phyloP scores from a whole-genome alignment of 92 coral and sea anemone genomes.

The Isaurus tuberculatus region DNA sequence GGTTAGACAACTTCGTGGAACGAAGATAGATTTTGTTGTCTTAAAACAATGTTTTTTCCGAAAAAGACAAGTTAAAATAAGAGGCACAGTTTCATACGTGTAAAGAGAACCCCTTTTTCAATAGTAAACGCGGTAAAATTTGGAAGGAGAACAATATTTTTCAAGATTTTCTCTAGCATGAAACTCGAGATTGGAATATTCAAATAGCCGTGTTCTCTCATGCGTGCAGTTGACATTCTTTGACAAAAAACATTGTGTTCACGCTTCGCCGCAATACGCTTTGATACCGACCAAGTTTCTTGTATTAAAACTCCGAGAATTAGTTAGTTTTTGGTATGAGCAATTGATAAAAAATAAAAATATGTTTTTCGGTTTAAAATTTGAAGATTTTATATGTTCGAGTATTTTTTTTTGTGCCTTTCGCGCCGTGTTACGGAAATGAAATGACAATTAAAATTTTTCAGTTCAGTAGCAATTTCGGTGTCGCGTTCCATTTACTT shows the following conservation, averaged over 20 bases:
- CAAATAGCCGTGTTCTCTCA: constrained; percentile 44
- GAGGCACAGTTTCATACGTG: background rate
- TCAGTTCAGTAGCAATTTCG: constrained; percentile 31
- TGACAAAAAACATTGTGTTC: constrained; percentile 51
- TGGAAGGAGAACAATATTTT: constrained; percentile 30
- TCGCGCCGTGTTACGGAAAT: constrained; percentile 51
- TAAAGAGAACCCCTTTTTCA: constrained; percentile 13
- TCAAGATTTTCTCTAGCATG: constrained; percentile 42
- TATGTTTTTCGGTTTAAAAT: background rate
- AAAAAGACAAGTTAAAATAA: background rate
- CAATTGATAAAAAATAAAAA: background rate
- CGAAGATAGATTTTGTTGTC: constrained; percentile 16
- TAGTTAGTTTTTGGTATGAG: background rate
- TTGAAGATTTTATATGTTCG: background rate
- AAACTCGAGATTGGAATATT: constrained; percentile 40
- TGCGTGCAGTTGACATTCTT: constrained; percentile 49
- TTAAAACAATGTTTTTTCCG: constrained; percentile 7
- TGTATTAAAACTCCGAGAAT: background rate
- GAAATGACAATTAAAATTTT: constrained; percentile 40
- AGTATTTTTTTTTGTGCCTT: constrained; percentile 32
- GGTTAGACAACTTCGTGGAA: constrained; percentile 44
- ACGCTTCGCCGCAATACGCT: constrained; percentile 26
- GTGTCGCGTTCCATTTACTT: constrained; percentile 39
- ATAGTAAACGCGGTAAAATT: background rate
- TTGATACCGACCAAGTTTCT: constrained; percentile 17